phyloP scores from a whole-genome alignment of 2,888 invertebrate species.

The Coenonympha glycerion region DNA sequence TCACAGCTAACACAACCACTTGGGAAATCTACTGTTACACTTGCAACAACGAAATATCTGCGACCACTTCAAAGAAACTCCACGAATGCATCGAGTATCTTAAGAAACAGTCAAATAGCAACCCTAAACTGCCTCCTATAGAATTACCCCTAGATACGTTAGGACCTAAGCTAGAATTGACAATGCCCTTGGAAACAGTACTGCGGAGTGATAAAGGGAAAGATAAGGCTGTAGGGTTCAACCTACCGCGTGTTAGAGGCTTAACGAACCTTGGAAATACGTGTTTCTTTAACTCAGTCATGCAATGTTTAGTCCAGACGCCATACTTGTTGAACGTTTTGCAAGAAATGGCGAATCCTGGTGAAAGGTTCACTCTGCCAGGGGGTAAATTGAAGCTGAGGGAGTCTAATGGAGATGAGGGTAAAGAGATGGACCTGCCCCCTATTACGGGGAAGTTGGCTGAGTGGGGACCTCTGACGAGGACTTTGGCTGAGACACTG shows the following conservation, averaged over 20 bases:
- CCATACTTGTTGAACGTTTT: conserved; percentile 84
- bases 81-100: conserved; percentile 84
- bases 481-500: conserved; percentile 81
- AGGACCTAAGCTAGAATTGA: conserved; percentile 36
- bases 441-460: conserved; percentile 80
- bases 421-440: conserved; percentile 75
- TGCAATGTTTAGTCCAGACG: conserved; percentile 93
- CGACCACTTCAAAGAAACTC: conserved; percentile 79
- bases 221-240: conserved; percentile 50
- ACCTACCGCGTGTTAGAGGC: conserved; percentile 81
- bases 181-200: conserved; percentile 39
- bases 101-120: conserved; percentile 71
- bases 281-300: conserved; percentile 97
- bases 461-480: conserved; percentile 81
- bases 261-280: conserved; percentile 95
- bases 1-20: conserved; percentile 82
- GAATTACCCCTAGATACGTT: conserved; percentile 37
- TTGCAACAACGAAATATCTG: conserved; percentile 82
- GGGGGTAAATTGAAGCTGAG: conserved; percentile 80
- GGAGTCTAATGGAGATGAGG: conserved; percentile 54
- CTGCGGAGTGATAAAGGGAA: conserved; percentile 55
- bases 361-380: conserved; percentile 82
- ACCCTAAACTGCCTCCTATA: conserved; percentile 55
- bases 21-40: conserved; percentile 88
- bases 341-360: conserved; percentile 80